Percentiles rank a stretch among this genome's conserved stretches.
Evolutionary conservation across 1,140 invertebrate species (phyloP).

Genomic region (Parasteatoda tepidariorum): DNA sequence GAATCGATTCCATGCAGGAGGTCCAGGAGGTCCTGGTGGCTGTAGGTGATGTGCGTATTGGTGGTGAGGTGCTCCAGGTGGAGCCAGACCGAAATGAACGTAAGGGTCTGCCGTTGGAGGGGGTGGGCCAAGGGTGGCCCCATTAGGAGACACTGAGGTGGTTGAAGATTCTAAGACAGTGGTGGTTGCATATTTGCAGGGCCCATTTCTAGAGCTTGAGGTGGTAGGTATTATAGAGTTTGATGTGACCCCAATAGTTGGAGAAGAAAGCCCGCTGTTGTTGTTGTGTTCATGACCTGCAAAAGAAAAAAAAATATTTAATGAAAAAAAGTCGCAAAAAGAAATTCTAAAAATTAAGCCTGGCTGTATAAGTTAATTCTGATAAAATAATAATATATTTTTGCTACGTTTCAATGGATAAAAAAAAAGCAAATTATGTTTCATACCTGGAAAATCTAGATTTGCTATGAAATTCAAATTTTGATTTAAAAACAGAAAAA

Average conservation of each 20-base stretch:
- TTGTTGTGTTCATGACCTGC: slow-evolving; percentile 52
- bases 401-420: not conserved
- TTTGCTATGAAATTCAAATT: too few species aligned
- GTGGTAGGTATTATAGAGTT: slow-evolving; percentile 7
- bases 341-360: not conserved
- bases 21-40: not conserved
- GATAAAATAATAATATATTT: not conserved
- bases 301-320: not conserved
- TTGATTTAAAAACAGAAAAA: too few species aligned
- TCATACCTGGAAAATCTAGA: not conserved
- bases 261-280: not conserved
- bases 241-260: not conserved
- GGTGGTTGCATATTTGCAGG: slow-evolving; percentile 54
- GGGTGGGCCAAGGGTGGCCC: not conserved
- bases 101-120: slow-evolving; percentile 43
- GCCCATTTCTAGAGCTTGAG: slow-evolving; percentile 19
- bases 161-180: slow-evolving; percentile 19
- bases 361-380: not conserved
- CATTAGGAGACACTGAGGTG: not conserved
- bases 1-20: slow-evolving; percentile 44
- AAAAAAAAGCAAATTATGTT: not conserved
- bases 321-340: not conserved
- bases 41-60: slow-evolving; percentile 38
- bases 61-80: slow-evolving; percentile 27
- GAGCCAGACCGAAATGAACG: slow-evolving; percentile 44